Evolutionary conservation across 1,140 invertebrate genomes (phyloP), one percentile per base, ranked within the genome.

Genomic region (Pseudomyrmex gracilis): DNA sequence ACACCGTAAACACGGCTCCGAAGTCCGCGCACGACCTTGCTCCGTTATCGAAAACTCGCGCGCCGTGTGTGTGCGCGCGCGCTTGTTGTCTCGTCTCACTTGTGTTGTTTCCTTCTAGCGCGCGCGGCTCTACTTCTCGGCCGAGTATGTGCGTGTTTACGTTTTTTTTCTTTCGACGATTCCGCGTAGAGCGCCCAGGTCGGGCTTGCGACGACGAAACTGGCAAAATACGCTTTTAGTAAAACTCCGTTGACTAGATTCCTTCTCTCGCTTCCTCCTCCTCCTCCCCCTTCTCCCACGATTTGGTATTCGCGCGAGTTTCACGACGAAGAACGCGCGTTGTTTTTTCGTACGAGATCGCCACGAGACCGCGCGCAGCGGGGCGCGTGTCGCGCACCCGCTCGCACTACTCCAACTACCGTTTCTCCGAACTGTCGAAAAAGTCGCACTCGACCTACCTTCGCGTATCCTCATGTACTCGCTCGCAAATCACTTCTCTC

Each of bases 351-450:
- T 34, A 34, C 34, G 34, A 34, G 49, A 15, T 22, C 15, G 34
- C n/a, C 13, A 53, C 74, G 61, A 17, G 61, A 47, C n/a, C 74
- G 61, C 67, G 66, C 76, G 66, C 76, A 24, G 64, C 64, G 63
- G 63, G 34, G 24, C 74, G 66, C 74, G 74, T 17, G 64, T 45
- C 76, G 76, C 76, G 63, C 49, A 71, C 51, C 51, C 73, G 73
- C 55, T 47, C 71, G 57, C 70, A 60, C 70, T 34, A 24, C 15
- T 5, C 34, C 34, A 34, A 34, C 34, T 34, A 34, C 34, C 34
- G 34, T 34, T 12, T 58, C 24, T 34, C 53, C 53, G 34, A 24
- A 47, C 13, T 9, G 34, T 34, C 34, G 34, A 34, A 34, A 34
- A 34, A 34, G 34, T 34, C 34, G 34, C 34, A 34, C 34, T 34